A percentile compares a stretch with the other conserved stretches of the same genome.
Evolutionary conservation across 1,140 invertebrate genomes (phyloP).

Genomic region (Psilanteris sp.): DNA sequence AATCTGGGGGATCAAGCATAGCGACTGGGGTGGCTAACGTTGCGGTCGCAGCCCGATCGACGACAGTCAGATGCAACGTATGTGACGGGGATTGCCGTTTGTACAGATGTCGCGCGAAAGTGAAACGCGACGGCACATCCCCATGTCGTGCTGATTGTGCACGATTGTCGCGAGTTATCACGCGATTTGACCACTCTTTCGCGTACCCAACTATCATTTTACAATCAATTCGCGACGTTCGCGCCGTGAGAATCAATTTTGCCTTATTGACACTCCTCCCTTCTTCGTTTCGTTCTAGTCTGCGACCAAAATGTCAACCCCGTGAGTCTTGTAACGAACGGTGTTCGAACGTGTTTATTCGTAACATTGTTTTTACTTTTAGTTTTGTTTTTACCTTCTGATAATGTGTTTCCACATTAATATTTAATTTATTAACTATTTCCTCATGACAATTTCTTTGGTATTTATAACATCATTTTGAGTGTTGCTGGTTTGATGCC

Average conservation of each 20-base stretch:
- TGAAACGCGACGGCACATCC: conserved; percentile 27
- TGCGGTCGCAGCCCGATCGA: conserved; percentile 20
- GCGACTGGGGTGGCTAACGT: conserved; percentile 14
- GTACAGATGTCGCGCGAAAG: conserved; percentile 27
- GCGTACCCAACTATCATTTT: conserved; percentile 1
- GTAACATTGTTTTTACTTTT: neutral
- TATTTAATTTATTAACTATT: no score
- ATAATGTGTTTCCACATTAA: no score
- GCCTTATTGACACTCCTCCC: conserved; percentile 13
- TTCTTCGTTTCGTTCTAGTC: conserved; percentile 26
- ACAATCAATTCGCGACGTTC: neutral
- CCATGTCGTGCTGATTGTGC: conserved; percentile 14
- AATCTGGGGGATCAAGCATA: conserved; percentile 4
- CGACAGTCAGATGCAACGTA: conserved; percentile 19
- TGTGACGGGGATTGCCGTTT: conserved; percentile 24
- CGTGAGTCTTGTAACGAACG: conserved; percentile 44
- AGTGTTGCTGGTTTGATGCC: conserved; percentile 71
- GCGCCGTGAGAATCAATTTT: conserved; percentile 6
- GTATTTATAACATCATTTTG: conserved; percentile 36
- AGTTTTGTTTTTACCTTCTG: neutral
- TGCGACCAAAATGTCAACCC: conserved; percentile 42
- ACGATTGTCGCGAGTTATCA: conserved; percentile 18
- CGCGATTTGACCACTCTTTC: conserved; percentile 1
- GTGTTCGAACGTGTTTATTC: conserved; percentile 21
- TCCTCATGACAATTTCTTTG: conserved; percentile 12